Base-by-base conservation (phyloP, 2,888 invertebrate genomes). In the Athalia cordata region DNA sequence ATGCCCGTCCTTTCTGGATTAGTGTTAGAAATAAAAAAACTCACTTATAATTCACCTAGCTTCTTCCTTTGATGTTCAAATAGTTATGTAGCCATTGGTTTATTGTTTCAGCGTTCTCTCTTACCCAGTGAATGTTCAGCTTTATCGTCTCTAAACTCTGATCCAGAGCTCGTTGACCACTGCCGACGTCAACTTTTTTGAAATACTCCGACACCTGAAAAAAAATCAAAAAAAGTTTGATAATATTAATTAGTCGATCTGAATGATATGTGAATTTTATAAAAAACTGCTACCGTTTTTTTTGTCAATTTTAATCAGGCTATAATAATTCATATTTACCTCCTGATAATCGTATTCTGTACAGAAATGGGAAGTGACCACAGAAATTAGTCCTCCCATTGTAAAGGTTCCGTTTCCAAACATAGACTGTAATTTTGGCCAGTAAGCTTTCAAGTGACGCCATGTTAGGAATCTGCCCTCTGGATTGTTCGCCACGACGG, bases 111-210 rank as follows among this genome's bases (percentile, higher is more conserved):
- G 92, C 92, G 83, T 93, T 92, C 52, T 91, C 88, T 61, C 91
- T 88, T 64, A 96, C 95, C 96, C 97, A 97, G 80, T 95, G 94
- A 1, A 96, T 94, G 91, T 97, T 97, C 29, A 96, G 92, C 9
- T 94, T 94, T 45, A 96, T 95, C 1, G 93, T 95, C 90, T 97
- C 97, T 66, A 96, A 88, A 11, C 96, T 95, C 82, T 95, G 94
- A 50, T 94, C 92, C 11, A 95, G 92, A 0, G 95, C 94, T 84
- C 92, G 80, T 84, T 91, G 80, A 84, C 94, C 93, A 7, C 93
- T 92, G 3, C 93, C 93, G 29, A 93, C 91, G 76, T 93, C 91
- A 68, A 92, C 89, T 61, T 91, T 89, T 61, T 89, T 89, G 88
- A 94, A 94, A 81, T 94, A 91, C 76, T 92, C 92, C 78, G 93